Evolutionary conservation across 1,140 invertebrate genomes (phyloP).

Genomic region (Chrysopa pallens): DNA sequence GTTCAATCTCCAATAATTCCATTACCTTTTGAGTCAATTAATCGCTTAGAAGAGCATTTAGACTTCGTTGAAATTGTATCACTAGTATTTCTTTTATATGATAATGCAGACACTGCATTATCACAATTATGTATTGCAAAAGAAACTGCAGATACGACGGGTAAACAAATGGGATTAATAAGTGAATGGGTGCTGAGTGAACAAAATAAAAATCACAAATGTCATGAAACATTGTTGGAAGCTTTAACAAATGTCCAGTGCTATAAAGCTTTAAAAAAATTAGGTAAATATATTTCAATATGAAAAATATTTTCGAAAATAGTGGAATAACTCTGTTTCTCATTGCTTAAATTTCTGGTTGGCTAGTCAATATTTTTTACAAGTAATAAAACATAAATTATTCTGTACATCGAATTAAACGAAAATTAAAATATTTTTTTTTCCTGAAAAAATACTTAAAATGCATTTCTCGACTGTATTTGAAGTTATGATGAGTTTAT

Average conservation of each 20-base stretch:
- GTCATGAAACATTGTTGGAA: slow-evolving; percentile 13
- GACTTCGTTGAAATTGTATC: slow-evolving; percentile 11
- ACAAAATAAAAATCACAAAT: slow-evolving; percentile 2
- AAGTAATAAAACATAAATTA: too few relatives aligned
- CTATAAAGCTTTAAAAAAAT: slow-evolving; percentile 9
- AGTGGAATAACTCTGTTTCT: too few relatives aligned
- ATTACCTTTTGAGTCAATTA: neutral
- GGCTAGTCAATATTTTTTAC: too few relatives aligned
- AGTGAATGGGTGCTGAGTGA: slow-evolving; percentile 7
- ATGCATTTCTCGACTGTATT: too few relatives aligned
- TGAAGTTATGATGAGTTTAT: too few relatives aligned
- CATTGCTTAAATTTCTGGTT: too few relatives aligned
- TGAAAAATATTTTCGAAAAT: too few relatives aligned
- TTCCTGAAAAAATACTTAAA: too few relatives aligned
- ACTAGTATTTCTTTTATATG: slow-evolving; percentile 12
- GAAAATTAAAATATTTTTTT: too few relatives aligned
- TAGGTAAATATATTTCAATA: slow-evolving; percentile 8
- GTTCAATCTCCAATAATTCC: neutral
- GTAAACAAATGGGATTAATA: slow-evolving; percentile 3
- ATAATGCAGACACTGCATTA: slow-evolving; percentile 6
- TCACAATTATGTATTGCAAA: neutral
- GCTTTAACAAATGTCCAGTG: slow-evolving; percentile 15
- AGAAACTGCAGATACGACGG: slow-evolving; percentile 1
- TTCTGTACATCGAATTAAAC: too few relatives aligned
- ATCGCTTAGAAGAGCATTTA: slow-evolving; percentile 7